A percentile compares a stretch with the other conserved stretches of the same genome.
phyloP scores from a whole-genome alignment of 2,888 invertebrate genomes.

The Morpho achilles region DNA sequence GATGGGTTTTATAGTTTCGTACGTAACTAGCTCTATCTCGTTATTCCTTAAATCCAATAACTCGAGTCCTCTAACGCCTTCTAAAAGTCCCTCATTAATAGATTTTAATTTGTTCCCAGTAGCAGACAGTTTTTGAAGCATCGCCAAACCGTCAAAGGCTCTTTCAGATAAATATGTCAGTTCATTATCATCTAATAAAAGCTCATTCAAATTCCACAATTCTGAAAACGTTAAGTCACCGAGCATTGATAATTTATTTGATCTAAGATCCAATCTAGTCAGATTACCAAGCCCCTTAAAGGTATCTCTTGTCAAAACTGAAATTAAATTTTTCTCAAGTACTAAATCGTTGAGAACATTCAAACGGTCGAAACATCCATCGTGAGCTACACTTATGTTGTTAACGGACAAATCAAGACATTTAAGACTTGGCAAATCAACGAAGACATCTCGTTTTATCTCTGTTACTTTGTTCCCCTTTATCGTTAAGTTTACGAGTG shows the following conservation, averaged over 20 bases:
- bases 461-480: constrained; percentile 88
- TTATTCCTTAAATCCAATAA: constrained; percentile 89
- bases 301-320: constrained; percentile 86
- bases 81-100: constrained; percentile 85
- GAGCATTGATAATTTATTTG: constrained; percentile 87
- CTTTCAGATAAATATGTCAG: constrained; percentile 86
- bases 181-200: constrained; percentile 84
- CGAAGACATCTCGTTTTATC: constrained; percentile 86
- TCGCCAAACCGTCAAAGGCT: constrained; percentile 87
- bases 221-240: constrained; percentile 90
- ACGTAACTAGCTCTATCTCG: constrained; percentile 85
- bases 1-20: constrained; percentile 87
- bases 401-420: constrained; percentile 92
- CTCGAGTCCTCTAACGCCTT: constrained; percentile 85
- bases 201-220: constrained; percentile 85
- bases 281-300: constrained; percentile 87
- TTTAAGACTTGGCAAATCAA: constrained; percentile 84
- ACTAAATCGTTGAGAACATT: constrained; percentile 87
- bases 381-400: constrained; percentile 90
- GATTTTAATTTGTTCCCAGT: constrained; percentile 87
- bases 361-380: constrained; percentile 88
- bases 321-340: constrained; percentile 87
- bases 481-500: constrained; percentile 84
- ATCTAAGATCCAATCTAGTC: constrained; percentile 85
- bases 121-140: constrained; percentile 85